A percentile compares a stretch with the other conserved stretches of the same genome.
phyloP scores from a whole-genome alignment of 2,888 invertebrate genomes.

The Philhelius pedissequus region DNA sequence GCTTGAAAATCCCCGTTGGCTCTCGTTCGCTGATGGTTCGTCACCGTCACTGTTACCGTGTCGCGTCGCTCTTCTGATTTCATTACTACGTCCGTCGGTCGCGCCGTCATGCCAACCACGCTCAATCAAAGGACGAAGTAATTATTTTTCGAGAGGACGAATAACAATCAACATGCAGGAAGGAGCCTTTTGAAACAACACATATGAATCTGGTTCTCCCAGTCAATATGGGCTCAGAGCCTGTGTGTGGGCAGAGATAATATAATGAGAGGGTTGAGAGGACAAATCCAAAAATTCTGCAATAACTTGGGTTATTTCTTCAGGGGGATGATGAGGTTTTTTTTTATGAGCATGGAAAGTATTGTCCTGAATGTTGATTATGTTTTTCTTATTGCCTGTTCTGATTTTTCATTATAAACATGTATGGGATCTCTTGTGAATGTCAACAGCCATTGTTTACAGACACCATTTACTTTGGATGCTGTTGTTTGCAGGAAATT shows the following conservation, averaged over 20 bases:
- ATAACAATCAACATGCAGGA: not conserved
- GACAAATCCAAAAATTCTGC: constrained; percentile 14
- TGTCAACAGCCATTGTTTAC: constrained; percentile 26
- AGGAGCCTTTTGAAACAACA: not conserved
- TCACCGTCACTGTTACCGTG: not conserved
- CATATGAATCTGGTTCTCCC: constrained; percentile 4
- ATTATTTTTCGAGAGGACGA: constrained; percentile 54
- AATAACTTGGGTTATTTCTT: constrained; percentile 28
- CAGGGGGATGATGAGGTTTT: not conserved
- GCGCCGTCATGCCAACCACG: constrained; percentile 26
- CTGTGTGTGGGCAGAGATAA: not conserved
- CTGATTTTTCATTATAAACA: constrained; percentile 36
- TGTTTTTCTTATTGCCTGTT: not conserved
- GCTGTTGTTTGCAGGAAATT: not conserved
- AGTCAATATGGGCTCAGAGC: constrained; percentile 23
- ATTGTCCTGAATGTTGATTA: constrained; percentile 33
- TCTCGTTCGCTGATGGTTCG: constrained; percentile 23
- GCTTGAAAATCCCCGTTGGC: constrained; percentile 25
- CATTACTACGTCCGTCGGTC: constrained; percentile 39
- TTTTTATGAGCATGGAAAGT: not conserved
- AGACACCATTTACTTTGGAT: constrained; percentile 32
- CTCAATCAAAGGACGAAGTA: constrained; percentile 58
- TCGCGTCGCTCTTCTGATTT: constrained; percentile 44
- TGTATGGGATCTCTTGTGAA: constrained; percentile 17
- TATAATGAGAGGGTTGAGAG: not conserved